Percentiles rank a stretch among this genome's conserved stretches.
Evolutionary conservation across 2,797 vertebrate genomes (phyloP).

Genomic region (Rhadinocentrus ornatus): DNA sequence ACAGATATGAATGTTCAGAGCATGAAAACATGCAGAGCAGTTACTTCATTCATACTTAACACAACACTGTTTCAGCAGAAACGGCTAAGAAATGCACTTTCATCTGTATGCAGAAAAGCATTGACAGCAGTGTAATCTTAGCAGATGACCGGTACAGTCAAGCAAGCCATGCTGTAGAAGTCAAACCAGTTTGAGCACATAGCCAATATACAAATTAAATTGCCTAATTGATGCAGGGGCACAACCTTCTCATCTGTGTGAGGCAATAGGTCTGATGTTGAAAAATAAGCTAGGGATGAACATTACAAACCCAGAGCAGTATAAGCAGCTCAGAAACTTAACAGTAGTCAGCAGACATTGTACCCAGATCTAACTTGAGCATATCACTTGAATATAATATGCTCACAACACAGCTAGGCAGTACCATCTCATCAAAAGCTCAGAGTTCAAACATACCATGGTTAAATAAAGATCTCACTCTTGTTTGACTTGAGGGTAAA

Average conservation of each 20-base stretch:
- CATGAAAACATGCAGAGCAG: slow-evolving; percentile 6
- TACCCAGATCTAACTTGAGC: slow-evolving; percentile 28
- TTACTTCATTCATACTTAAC: slow-evolving; percentile 8
- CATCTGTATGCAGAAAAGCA: slow-evolving; percentile 18
- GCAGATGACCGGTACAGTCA: slow-evolving; percentile 23
- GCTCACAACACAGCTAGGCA: slow-evolving; percentile 37
- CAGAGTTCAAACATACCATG: slow-evolving; percentile 17
- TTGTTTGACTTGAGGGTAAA: slow-evolving; percentile 21
- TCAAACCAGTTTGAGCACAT: slow-evolving; percentile 20
- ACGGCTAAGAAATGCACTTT: slow-evolving; percentile 30
- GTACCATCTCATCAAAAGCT: slow-evolving; percentile 23
- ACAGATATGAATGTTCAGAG: slow-evolving; percentile 19
- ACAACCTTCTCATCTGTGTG: slow-evolving; percentile 29
- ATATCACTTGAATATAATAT: slow-evolving; percentile 49
- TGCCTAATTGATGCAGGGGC: slow-evolving; percentile 54
- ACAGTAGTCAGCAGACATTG: slow-evolving; percentile 33
- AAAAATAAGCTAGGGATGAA: slow-evolving; percentile 47
- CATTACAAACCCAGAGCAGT: slow-evolving; percentile 56
- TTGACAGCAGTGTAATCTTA: slow-evolving; percentile 11
- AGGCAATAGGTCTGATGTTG: slow-evolving; percentile 41
- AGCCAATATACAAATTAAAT: slow-evolving; percentile 56
- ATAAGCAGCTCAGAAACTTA: slow-evolving; percentile 46
- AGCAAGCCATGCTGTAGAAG: slow-evolving; percentile 16
- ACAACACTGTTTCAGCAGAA: slow-evolving; percentile 22
- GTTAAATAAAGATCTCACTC: slow-evolving; percentile 3